These are phyloP conservation scores for Micromussa lordhowensis DNA, from an alignment of 92 coral and sea anemone genomes.

Conservation along the genomic window DNA sequence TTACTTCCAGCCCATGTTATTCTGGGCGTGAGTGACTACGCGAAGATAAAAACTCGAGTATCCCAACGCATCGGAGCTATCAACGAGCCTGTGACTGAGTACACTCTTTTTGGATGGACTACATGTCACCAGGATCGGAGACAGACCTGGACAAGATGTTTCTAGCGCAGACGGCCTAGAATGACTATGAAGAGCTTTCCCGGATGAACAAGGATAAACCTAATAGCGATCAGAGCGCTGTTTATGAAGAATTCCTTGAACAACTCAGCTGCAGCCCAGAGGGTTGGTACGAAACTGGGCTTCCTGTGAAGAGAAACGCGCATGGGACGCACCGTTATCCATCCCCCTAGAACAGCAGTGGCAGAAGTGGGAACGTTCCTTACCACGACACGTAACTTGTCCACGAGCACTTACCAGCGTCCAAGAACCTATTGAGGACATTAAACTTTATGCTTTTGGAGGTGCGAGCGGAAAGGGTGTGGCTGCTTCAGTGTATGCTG, in stretches of 20 bases:
- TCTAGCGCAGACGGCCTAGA: constrained; percentile 42
- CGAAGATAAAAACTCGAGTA: constrained; percentile 58
- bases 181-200: constrained; percentile 57
- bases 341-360: constrained; percentile 33
- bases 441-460: constrained; percentile 64
- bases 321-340: constrained; percentile 59
- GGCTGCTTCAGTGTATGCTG: constrained; percentile 65
- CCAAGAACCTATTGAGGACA: constrained; percentile 38
- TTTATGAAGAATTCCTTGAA: constrained; percentile 59
- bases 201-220: too few relatives aligned
- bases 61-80: constrained; percentile 51
- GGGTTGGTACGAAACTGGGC: constrained; percentile 55
- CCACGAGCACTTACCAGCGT: constrained; percentile 39
- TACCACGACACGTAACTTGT: constrained; percentile 30
- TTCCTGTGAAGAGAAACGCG: constrained; percentile 58
- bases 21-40: constrained; percentile 56
- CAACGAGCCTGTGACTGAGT: constrained; percentile 52
- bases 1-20: constrained; percentile 58
- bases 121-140: constrained; percentile 56
- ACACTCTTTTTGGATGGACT: constrained; percentile 55
- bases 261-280: constrained; percentile 35
- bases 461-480: constrained; percentile 66
- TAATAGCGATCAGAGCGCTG: constrained; percentile 52
- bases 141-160: constrained; percentile 47
- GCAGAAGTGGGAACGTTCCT: constrained; percentile 53